A percentile compares a stretch with the other conserved stretches of the same genome.
These are phyloP conservation scores for Nasalis larvatus DNA, from an alignment of 2,113 vertebrate genomes.

Conservation along the genomic window DNA sequence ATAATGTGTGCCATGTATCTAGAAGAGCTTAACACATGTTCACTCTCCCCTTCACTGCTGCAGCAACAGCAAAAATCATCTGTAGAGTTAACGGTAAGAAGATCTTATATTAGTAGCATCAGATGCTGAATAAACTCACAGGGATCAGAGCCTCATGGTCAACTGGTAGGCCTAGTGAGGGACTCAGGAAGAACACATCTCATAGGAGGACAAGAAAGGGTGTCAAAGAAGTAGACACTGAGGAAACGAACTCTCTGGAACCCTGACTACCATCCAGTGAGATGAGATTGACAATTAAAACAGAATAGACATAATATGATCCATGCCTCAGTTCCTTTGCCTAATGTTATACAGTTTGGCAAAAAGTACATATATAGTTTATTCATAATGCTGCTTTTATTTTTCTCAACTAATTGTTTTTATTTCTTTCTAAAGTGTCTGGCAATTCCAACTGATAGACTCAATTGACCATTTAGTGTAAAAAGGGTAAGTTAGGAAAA, in stretches of 20 bases:
- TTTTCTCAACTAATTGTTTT: not conserved
- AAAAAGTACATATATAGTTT: not conserved
- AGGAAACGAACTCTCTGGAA: not conserved
- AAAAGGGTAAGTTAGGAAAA: not conserved
- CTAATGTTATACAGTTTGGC: not conserved
- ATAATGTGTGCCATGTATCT: not conserved
- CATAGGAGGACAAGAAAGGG: not conserved
- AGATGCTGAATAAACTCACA: not conserved
- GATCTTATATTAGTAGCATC: not conserved
- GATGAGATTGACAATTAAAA: not conserved
- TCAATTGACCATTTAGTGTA: not conserved
- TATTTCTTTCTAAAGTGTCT: not conserved
- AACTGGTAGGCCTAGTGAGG: not conserved
- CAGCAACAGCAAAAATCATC: not conserved
- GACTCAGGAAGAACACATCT: not conserved
- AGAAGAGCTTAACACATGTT: not conserved
- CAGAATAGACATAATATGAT: not conserved
- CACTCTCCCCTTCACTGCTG: not conserved
- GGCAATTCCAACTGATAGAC: not conserved
- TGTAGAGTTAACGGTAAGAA: not conserved
- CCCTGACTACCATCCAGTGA: not conserved
- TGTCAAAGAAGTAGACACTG: not conserved
- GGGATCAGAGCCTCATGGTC: not conserved
- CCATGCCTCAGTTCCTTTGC: not conserved
- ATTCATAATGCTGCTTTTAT: not conserved